These are phyloP conservation scores for Drosophila rubida DNA, from an alignment of 2,888 invertebrate genomes.

Conservation along the genomic window DNA sequence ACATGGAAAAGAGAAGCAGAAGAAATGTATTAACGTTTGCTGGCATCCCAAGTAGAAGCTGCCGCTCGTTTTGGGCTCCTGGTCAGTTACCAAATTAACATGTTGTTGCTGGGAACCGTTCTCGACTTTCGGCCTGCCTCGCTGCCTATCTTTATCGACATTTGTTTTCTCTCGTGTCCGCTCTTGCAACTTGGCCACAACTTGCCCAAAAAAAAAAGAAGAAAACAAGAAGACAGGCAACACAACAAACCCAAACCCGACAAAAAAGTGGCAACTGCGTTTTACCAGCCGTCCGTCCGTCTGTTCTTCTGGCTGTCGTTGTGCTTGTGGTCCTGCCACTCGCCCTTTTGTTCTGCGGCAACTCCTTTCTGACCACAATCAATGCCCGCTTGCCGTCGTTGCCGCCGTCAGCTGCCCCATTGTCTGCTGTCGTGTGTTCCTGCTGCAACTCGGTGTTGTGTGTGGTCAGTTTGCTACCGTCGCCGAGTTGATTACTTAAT, in stretches of 20 bases:
- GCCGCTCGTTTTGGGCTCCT: neutral
- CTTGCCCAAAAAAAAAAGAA: slow-evolving; percentile 32
- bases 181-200: slow-evolving; percentile 45
- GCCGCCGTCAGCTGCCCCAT: slow-evolving; percentile 36
- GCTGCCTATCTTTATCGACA: slow-evolving; percentile 62
- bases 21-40: slow-evolving; percentile 12
- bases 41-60: slow-evolving; percentile 3
- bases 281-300: neutral
- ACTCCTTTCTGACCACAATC: slow-evolving; percentile 75
- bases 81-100: slow-evolving; percentile 55
- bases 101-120: slow-evolving; percentile 40
- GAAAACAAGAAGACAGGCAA: slow-evolving; percentile 3
- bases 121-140: slow-evolving; percentile 8
- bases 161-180: slow-evolving; percentile 47
- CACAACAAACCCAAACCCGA: slow-evolving; percentile 1
- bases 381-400: slow-evolving; percentile 48
- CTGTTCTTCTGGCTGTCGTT: slow-evolving; percentile 11
- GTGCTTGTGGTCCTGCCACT: slow-evolving; percentile 68
- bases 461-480: slow-evolving; percentile 68
- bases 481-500: slow-evolving; percentile 81
- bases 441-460: slow-evolving; percentile 52
- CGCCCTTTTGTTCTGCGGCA: slow-evolving; percentile 57
- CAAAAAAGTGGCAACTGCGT: slow-evolving; percentile 69
- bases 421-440: slow-evolving; percentile 37
- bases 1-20: neutral